phyloP scores from a whole-genome alignment of 2,113 vertebrate species.

The Leucoraja erinaceus region DNA sequence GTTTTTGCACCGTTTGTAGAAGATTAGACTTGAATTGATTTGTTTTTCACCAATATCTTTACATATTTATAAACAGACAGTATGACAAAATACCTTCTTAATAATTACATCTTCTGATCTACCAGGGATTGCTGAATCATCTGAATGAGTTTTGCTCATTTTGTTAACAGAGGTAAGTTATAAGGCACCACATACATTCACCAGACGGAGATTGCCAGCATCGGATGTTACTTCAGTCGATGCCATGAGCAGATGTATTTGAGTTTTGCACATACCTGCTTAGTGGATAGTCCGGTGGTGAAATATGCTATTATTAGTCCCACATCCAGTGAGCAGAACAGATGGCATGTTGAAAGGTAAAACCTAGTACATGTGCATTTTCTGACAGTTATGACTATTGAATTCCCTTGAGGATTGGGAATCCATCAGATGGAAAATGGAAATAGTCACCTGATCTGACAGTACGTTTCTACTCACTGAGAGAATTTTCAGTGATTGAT shows the following conservation, averaged over 20 bases:
- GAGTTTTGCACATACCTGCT: not conserved
- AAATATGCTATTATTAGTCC: not conserved
- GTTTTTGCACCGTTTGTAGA: no score
- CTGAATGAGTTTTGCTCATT: not conserved
- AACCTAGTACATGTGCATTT: not conserved
- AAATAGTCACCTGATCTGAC: constrained; percentile 3
- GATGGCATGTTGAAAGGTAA: constrained; percentile 19
- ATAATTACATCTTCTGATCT: not conserved
- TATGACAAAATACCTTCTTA: not conserved
- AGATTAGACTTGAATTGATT: not conserved
- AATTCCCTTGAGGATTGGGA: constrained; percentile 5
- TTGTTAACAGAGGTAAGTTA: not conserved
- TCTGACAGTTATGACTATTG: constrained; percentile 16
- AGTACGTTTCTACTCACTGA: not conserved
- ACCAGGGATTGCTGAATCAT: not conserved
- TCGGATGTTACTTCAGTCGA: not conserved
- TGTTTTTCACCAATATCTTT: not conserved
- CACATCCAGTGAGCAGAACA: not conserved
- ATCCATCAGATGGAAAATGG: constrained; percentile 2
- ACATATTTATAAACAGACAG: not conserved
- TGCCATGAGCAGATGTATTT: not conserved
- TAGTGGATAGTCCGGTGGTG: not conserved
- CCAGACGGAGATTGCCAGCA: not conserved
- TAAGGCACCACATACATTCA: no score
- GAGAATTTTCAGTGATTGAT: not conserved